These are phyloP conservation scores for Drosophila orosa DNA, from an alignment of 1,140 invertebrate species.

Conservation along the genomic window DNA sequence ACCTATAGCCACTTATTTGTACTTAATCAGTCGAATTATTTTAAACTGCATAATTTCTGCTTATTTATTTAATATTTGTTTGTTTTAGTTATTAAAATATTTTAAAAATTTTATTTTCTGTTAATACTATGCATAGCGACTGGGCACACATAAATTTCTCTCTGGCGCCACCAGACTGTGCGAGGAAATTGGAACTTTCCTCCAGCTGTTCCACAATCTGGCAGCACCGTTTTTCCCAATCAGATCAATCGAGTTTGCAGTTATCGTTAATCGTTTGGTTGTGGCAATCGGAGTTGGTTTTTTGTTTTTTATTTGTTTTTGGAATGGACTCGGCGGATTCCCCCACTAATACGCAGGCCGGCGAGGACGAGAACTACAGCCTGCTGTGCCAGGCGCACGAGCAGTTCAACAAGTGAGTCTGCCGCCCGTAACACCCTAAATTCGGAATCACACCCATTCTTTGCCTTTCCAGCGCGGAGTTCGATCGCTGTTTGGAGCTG, in stretches of 20 bases:
- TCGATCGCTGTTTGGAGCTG: constrained; percentile 86
- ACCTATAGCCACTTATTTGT: neutral
- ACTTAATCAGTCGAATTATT: neutral
- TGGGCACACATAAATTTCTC: neutral
- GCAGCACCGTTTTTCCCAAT: neutral
- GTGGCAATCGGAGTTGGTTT: constrained; percentile 32
- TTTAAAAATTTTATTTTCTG: neutral
- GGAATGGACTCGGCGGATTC: constrained; percentile 75
- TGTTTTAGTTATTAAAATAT: neutral
- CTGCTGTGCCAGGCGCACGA: constrained; percentile 74
- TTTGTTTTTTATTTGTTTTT: constrained; percentile 66
- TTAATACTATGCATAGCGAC: neutral
- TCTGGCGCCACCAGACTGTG: neutral
- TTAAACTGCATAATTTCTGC: neutral
- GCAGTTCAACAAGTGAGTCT: constrained; percentile 72
- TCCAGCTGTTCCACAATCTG: neutral
- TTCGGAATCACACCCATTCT: neutral
- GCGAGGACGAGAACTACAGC: constrained; percentile 75
- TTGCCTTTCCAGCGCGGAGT: constrained; percentile 78
- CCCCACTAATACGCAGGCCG: constrained; percentile 70
- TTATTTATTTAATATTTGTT: neutral
- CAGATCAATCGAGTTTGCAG: neutral
- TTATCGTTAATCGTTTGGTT: constrained; percentile 5
- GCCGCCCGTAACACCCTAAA: neutral
- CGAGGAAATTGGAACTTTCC: neutral